A percentile compares a stretch with the other conserved stretches of the same genome.
Conservation (phyloP, 2,113 vertebrate genomes). For the Rissa tridactyla region DNA sequence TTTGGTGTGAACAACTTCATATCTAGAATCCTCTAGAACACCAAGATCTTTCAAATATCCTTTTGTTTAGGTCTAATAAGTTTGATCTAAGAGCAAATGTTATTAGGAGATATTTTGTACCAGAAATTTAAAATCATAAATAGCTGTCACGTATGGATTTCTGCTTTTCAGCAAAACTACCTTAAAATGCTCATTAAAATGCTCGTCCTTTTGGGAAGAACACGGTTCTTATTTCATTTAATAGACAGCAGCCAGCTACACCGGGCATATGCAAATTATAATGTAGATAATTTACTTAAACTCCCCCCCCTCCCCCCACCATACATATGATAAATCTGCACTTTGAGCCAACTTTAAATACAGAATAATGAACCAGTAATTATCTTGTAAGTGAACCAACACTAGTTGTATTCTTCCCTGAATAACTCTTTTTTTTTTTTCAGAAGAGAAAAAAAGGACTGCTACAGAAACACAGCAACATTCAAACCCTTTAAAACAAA, state of each 20-base stretch:
- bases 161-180: background rate
- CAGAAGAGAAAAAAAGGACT: slow-evolving; percentile 17
- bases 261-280: background rate
- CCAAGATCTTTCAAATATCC: background rate
- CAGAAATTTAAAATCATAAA: background rate
- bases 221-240: background rate
- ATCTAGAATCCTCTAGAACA: background rate
- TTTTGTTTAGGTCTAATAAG: background rate
- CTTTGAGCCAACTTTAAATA: slow-evolving; percentile 48
- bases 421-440: slow-evolving; percentile 39
- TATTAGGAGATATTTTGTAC: slow-evolving; percentile 14
- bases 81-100: slow-evolving; percentile 7
- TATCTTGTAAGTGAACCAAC: slow-evolving; percentile 22
- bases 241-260: slow-evolving; percentile 12
- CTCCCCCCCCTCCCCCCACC: background rate
- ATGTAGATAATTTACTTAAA: background rate
- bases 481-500: slow-evolving; percentile 79
- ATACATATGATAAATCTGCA: background rate
- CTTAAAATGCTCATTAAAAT: background rate
- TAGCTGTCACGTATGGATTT: background rate
- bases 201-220: background rate
- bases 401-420: slow-evolving; percentile 34
- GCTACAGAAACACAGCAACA: slow-evolving; percentile 70
- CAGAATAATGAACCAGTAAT: slow-evolving; percentile 34
- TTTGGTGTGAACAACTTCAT: background rate